Evolutionary conservation across 2,113 vertebrate genomes (phyloP).

Genomic region (Aix galericulata): DNA sequence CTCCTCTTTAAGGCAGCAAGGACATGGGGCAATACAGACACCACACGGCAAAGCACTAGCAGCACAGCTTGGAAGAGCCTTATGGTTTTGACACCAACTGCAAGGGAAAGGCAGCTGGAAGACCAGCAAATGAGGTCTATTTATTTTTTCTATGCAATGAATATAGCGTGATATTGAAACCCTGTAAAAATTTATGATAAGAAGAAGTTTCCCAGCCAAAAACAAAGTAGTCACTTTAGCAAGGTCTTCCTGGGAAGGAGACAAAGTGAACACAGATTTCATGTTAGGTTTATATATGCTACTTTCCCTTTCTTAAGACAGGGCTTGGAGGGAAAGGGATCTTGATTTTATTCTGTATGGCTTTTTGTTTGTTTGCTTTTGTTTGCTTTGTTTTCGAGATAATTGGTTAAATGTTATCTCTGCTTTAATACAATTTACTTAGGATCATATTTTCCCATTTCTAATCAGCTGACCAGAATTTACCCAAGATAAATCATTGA

Average conservation of each 20-base stretch:
- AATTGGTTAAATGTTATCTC: not conserved
- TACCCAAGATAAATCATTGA: not conserved
- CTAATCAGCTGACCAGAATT: not conserved
- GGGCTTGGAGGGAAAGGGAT: not conserved
- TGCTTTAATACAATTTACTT: not conserved
- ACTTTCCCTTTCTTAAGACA: not conserved
- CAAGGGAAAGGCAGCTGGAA: not conserved
- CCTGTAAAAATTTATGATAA: not conserved
- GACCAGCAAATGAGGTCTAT: accelerated
- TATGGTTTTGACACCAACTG: not conserved
- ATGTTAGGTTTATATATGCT: not conserved
- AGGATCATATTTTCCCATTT: not conserved
- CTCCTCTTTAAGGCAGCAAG: not conserved
- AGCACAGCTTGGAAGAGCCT: not conserved
- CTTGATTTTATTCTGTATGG: not conserved
- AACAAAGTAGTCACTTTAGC: not conserved
- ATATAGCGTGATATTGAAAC: not conserved
- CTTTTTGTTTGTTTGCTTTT: not conserved
- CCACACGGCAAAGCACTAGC: accelerated
- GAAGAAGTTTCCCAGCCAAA: not conserved
- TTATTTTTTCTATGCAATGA: not conserved
- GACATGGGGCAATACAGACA: not conserved
- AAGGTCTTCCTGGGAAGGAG: not conserved
- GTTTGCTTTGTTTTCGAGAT: not conserved
- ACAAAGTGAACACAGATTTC: not conserved